Conservation (phyloP, 2,113 vertebrate species). For the Maccullochella peelii region DNA sequence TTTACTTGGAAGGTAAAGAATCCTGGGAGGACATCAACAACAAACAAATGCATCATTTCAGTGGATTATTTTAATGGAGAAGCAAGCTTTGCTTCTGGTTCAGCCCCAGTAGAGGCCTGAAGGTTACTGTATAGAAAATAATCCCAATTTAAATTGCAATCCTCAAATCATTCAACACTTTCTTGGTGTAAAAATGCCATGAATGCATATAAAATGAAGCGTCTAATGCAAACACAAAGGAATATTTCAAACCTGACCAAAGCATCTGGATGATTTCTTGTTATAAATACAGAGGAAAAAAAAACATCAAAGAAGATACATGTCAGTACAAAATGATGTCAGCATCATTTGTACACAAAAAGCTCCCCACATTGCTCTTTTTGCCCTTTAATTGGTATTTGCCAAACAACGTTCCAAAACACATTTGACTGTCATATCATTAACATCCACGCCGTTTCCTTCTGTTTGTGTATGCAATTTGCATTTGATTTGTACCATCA, state of each 20-base stretch:
- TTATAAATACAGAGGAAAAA: not conserved
- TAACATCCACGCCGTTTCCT: constrained; percentile 67
- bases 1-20: not conserved
- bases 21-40: not conserved
- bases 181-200: not conserved
- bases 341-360: constrained; percentile 38
- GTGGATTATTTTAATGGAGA: not conserved
- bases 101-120: not conserved
- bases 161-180: not conserved
- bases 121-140: not conserved
- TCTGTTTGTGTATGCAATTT: constrained; percentile 71
- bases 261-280: constrained; percentile 4
- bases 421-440: constrained; percentile 76
- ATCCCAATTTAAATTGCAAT: not conserved
- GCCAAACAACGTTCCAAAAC: constrained; percentile 68
- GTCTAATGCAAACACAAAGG: constrained; percentile 7
- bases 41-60: not conserved
- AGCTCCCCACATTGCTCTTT: constrained; percentile 36
- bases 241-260: not conserved
- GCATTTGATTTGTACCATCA: constrained; percentile 71
- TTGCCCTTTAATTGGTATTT: constrained; percentile 74
- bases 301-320: constrained; percentile 28
- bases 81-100: not conserved
- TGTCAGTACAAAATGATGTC: constrained; percentile 22
- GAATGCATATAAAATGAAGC: not conserved